Evolutionary conservation across 2,888 invertebrate genomes (phyloP), one percentile per base, ranked within the genome.

Genomic region (Leucophenga maculata): DNA sequence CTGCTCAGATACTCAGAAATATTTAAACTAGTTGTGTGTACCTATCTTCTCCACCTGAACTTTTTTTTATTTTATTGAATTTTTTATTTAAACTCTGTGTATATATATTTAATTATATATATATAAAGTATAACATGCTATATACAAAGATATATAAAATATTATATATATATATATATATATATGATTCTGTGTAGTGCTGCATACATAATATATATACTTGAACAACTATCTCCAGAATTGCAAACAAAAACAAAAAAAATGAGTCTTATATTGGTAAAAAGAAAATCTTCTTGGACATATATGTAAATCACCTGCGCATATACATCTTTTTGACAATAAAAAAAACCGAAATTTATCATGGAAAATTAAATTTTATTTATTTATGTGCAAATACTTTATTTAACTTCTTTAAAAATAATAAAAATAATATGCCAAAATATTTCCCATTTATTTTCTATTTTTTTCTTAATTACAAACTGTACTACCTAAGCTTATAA

Each of bases 11-110:
- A 64, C 62, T 64, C 48, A 44, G 16, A 16, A 50, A 50, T 62
- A 64, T 14, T 59, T 59, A 59, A 59, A 13, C 44, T 66, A 66
- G 66, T 72, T 79, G 62, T 68, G 78, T 80, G 80, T 80, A 80
- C 80, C 80, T 80, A 80, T 78, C 76, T 80, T 79, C 80, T 79
- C 80, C 79, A 80, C 80, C 80, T 80, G 79, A 80, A 78, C 54
- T 65, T 57, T 13, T 57, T 26, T 57, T 0, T 26, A 26, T 57
- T 57, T 11, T 55, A 11, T 55, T 55, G 8, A 9, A 13, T 39
- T 64, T 64, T 48, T 60, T 57, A 22, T 31, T 22, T 20, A 6
- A 22, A 18, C 57, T 20, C 22, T 57, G 6, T 57, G 20, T 31
- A 26, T 20, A 22, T 32, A 16, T 6, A 31, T 13, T 32, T 11